These are phyloP conservation scores for Pachyseris speciosa DNA, from an alignment of 64 coral and sea anemone species.

Conservation along the genomic window DNA sequence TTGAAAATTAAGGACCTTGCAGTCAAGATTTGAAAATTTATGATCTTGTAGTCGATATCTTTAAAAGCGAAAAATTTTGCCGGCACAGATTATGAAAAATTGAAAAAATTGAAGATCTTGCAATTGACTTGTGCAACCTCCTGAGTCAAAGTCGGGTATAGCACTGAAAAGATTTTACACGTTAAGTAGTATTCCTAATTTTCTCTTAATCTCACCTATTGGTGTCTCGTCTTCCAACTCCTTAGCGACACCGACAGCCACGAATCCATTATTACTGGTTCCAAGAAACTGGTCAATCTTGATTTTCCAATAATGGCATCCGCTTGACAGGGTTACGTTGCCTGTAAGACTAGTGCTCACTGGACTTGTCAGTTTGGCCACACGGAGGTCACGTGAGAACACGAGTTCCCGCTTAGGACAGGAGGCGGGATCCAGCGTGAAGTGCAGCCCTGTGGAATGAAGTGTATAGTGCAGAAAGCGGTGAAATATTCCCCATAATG, in stretches of 20 bases:
- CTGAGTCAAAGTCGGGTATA: too few relatives aligned
- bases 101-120: too few relatives aligned
- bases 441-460: conserved; percentile 61
- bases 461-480: neutral
- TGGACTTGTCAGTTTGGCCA: conserved; percentile 73
- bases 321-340: conserved; percentile 53
- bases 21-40: too few relatives aligned
- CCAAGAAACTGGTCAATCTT: conserved; percentile 83
- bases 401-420: conserved; percentile 74
- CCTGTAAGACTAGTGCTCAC: conserved; percentile 56
- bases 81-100: too few relatives aligned
- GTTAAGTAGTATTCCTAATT: neutral
- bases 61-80: too few relatives aligned
- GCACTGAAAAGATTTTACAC: too few relatives aligned
- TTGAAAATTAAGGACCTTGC: too few relatives aligned
- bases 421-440: conserved; percentile 80
- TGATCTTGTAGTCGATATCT: too few relatives aligned
- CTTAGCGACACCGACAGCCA: conserved; percentile 73
- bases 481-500: too few relatives aligned
- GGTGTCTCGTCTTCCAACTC: conserved; percentile 24
- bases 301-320: conserved; percentile 89
- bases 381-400: conserved; percentile 84
- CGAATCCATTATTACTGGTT: conserved; percentile 61
- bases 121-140: too few relatives aligned
- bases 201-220: conserved; percentile 70